Evolutionary conservation across 35 echinoderm and acorn worm genomes (phyloP).

Genomic region (Eucidaris tribuloides): DNA sequence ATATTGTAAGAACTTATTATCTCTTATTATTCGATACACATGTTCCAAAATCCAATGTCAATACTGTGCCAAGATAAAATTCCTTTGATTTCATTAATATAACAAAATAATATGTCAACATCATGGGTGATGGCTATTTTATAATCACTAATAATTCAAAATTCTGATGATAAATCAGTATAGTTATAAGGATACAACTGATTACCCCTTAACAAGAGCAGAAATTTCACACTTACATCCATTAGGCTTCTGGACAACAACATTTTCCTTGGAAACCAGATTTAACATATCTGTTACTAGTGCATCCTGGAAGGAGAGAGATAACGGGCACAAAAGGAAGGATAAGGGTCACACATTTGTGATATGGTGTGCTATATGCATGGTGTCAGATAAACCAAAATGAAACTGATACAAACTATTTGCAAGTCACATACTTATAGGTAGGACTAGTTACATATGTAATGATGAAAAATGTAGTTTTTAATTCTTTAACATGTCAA

Average conservation of each 20-base stretch:
- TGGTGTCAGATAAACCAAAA: no score
- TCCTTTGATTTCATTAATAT: not conserved
- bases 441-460: no score
- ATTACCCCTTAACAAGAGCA: not conserved
- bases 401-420: no score
- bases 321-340: no score
- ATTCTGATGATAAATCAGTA: not conserved
- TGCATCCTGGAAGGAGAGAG: slow-evolving; percentile 75
- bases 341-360: no score
- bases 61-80: not conserved
- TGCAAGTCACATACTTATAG: no score
- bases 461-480: no score
- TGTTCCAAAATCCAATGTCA: no score
- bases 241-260: slow-evolving; percentile 78
- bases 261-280: slow-evolving; percentile 73
- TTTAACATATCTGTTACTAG: slow-evolving; percentile 89
- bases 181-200: not conserved
- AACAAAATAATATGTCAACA: not conserved
- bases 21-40: no score
- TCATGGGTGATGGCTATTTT: not conserved
- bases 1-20: no score
- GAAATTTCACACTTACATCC: slow-evolving; percentile 81
- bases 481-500: no score
- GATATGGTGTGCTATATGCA: no score
- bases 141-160: not conserved